These are phyloP conservation scores for Equus quagga DNA, from an alignment of 2,113 vertebrate genomes.

Conservation along the genomic window DNA sequence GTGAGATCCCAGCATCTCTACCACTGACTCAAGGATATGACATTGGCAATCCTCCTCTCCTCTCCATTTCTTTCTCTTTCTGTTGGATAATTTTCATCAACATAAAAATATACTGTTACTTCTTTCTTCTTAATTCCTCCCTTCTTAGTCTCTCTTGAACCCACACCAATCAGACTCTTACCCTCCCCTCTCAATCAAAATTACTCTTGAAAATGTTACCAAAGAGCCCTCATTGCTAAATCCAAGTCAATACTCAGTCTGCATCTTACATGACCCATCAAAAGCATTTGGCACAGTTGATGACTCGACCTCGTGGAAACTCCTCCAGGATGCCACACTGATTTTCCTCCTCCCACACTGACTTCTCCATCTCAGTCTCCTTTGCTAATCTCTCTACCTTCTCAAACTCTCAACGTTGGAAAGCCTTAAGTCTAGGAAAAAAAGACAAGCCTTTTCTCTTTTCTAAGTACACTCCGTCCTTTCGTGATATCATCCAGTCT, in stretches of 20 bases:
- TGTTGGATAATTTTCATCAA: not conserved
- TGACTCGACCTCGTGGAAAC: no score
- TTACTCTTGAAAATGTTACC: not conserved
- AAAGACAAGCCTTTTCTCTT: not conserved
- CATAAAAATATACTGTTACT: not conserved
- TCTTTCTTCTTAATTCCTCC: not conserved
- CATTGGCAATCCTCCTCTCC: not conserved
- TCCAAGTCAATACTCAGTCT: not conserved
- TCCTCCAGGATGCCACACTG: not conserved
- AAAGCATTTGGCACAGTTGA: not conserved
- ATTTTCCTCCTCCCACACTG: not conserved
- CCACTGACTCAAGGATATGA: not conserved
- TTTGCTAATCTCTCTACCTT: not conserved
- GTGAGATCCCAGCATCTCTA: not conserved
- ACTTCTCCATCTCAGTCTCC: not conserved
- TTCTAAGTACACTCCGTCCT: not conserved
- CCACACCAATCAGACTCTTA: not conserved
- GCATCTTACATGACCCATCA: not conserved
- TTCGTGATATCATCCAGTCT: not conserved
- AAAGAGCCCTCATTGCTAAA: not conserved
- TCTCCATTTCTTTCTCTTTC: not conserved
- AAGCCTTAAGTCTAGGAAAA: not conserved
- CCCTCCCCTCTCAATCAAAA: not conserved
- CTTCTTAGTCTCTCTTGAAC: no score
- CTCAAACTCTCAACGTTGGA: not conserved